Evolutionary conservation across 2,113 vertebrate genomes (phyloP), one percentile per base, ranked within the genome.

Genomic region (Illadopsis cleaveri): DNA sequence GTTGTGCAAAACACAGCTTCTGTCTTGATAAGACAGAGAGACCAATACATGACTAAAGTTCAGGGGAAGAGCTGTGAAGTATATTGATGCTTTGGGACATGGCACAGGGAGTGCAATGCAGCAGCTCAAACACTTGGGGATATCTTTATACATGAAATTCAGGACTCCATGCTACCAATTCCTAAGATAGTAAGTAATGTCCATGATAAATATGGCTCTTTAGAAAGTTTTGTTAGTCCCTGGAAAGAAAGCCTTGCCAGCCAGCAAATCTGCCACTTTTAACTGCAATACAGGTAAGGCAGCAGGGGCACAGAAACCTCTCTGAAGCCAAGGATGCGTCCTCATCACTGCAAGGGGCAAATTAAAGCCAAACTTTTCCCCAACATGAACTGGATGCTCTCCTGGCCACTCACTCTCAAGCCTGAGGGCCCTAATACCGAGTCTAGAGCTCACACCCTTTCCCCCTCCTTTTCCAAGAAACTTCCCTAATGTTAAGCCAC

Each of bases 261-360:
- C 8, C 45, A 86, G 45, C 65, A 82, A 37, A 79, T 33, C 33
- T 31, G 33, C 28, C 7, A 5, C 33, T 33, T 93, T 66, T 56
- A 66, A 18, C 48, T 28, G 14, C 0, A 0, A 31, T 15, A 37
- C 22, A 24, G 27, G 28, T 56, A 47, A 58, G 23, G 53, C 53
- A 90, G 22, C 17, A 33, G 11, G 30, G 33, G 16, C 60, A 70
- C 9, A 54, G 64, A 71, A 89, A 84, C 31, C 17, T 42, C n/a
- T 60, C 38, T 0, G 1, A 25, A 23, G 25, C 8, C 38, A 51
- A 6, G 0, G 0, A 23, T 24, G 10, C 2, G 3, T 19, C 23
- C 15, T 48, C 69, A 79, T 47, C 31, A 73, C 38, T 81, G 21
- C 4, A 1, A 12, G 48, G 28, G 8, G 21, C 19, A 66, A 72